Evolutionary conservation across 2,888 invertebrate genomes (phyloP).

Genomic region (Luperina nickerlii): DNA sequence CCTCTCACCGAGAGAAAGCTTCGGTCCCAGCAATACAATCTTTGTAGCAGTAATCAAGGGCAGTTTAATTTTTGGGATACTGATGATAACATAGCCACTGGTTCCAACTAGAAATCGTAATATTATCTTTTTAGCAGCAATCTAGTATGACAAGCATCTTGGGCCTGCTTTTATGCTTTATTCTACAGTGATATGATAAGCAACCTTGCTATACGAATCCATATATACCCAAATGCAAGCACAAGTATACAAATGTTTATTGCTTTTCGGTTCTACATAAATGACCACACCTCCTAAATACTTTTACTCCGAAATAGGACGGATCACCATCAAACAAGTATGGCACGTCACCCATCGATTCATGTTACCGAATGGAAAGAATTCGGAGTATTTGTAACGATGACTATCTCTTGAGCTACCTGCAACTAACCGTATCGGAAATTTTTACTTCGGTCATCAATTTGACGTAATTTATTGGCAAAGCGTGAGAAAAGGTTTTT

Average conservation of each 20-base stretch:
- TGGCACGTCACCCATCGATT: conserved; percentile 43
- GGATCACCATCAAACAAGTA: conserved; percentile 10
- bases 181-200: neutral
- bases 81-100: neutral
- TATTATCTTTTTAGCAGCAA: neutral
- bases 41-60: neutral
- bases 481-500: conserved; percentile 73
- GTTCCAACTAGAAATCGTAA: neutral
- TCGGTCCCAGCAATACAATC: neutral
- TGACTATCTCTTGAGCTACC: conserved; percentile 77
- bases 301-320: conserved; percentile 29
- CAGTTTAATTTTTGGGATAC: neutral
- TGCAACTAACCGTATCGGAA: conserved; percentile 70
- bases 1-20: neutral
- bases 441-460: conserved; percentile 70
- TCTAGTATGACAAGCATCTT: neutral
- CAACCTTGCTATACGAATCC: neutral
- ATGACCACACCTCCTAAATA: conserved; percentile 10
- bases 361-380: conserved; percentile 61
- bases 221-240: neutral
- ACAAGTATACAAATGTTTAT: neutral
- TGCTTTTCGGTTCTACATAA: conserved; percentile 1
- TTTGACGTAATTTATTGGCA: conserved; percentile 76
- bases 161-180: neutral
- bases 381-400: conserved; percentile 77